Evolutionary conservation across 1,140 invertebrate genomes (phyloP).

Genomic region (Wiebesia pumilae): DNA sequence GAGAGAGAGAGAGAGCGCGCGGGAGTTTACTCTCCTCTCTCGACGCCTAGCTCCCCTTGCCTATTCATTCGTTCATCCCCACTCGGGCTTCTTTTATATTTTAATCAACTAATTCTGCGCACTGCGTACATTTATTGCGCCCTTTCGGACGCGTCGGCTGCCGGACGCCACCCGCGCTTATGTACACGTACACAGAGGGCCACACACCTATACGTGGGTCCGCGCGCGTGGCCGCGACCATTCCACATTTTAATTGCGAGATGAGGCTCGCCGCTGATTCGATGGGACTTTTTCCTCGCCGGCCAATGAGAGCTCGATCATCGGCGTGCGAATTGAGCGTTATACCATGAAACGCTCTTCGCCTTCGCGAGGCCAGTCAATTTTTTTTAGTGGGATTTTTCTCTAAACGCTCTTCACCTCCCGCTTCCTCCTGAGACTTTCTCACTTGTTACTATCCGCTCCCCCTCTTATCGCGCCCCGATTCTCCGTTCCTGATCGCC

Average conservation of each 20-base stretch:
- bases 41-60: slow-evolving; percentile 57
- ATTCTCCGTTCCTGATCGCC: not conserved
- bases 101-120: slow-evolving; percentile 76
- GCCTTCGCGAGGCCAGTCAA: slow-evolving; percentile 61
- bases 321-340: slow-evolving; percentile 60
- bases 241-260: slow-evolving; percentile 74
- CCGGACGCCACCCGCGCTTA: slow-evolving; percentile 23
- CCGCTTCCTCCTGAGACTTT: not conserved
- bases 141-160: slow-evolving; percentile 64
- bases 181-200: not conserved
- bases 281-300: slow-evolving; percentile 71
- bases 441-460: slow-evolving; percentile 20
- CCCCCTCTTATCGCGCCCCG: not conserved
- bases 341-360: slow-evolving; percentile 39
- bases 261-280: slow-evolving; percentile 72
- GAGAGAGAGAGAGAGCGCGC: not conserved
- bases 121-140: slow-evolving; percentile 74
- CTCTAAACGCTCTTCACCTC: slow-evolving; percentile 53
- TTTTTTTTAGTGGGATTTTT: slow-evolving; percentile 63
- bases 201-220: not conserved
- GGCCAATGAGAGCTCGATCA: slow-evolving; percentile 72
- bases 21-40: slow-evolving; percentile 55
- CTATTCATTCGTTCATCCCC: slow-evolving; percentile 65
- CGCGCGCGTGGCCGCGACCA: slow-evolving; percentile 62
- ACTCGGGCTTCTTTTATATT: slow-evolving; percentile 73